Evolutionary conservation across 2,113 vertebrate genomes (phyloP), one percentile per base, ranked within the genome.

Genomic region (Perccottus glenii): DNA sequence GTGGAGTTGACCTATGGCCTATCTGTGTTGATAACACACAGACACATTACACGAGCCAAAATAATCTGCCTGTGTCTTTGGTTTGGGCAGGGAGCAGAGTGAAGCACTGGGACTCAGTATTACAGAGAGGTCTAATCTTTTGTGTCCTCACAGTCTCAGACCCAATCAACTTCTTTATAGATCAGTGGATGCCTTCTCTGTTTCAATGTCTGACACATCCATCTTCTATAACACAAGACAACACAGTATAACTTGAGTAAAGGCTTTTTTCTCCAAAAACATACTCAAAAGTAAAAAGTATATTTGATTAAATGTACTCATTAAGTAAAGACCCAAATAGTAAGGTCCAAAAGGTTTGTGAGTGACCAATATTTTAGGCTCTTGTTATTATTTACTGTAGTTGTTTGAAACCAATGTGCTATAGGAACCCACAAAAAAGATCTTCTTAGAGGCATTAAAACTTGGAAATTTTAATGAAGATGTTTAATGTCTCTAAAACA

Each of bases 401-500:
- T 27, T 27, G 19, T 27, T 27, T 27, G 19, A 27, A 27, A 27
- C 19, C 19, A 27, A 3, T 27, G 19, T 27, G 1, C 19, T 27
- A 27, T 27, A 27, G 19, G 19, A 27, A 27, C 19, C 1, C 19
- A 27, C 19, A 27, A 1, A 27, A 27, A 27, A 27, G 19, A 27
- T 27, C 19, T 27, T 27, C 19, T 27, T 27, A 27, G 19, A 27
- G 14, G 1, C 0, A 47, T 11, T 4, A 50, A 58, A 53, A 58
- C 19, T 38, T 5, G 12, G 32, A 46, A 42, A 49, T 49, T 88
- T 88, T 83, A 74, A 85, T 84, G 65, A 82, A 86, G 66, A 78
- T 2, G 32, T 91, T 92, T 89, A 91, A 89, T 91, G 70, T 85
- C 71, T 83, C 82, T 78, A 83, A 87, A 88, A 90, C 77, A 85